phyloP scores from a whole-genome alignment of 2,113 vertebrate genomes.

The Dipodomys stephensi region DNA sequence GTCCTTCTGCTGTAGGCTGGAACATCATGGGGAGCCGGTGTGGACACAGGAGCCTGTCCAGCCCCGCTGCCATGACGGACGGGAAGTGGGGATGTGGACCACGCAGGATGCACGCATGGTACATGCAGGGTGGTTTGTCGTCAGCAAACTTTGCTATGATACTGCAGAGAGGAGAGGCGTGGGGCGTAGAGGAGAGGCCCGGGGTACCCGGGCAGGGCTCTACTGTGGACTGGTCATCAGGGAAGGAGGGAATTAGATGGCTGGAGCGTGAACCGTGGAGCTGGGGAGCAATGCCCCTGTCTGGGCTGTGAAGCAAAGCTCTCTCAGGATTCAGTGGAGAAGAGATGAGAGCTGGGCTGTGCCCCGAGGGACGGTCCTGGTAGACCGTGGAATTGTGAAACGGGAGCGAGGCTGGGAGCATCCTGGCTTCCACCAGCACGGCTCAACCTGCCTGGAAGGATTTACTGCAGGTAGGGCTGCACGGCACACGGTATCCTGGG shows the following conservation, averaged over 20 bases:
- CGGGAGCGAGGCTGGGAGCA: background rate
- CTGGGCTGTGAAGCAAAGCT: background rate
- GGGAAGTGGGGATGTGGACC: background rate
- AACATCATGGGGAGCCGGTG: too few relatives aligned
- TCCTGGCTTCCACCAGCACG: background rate
- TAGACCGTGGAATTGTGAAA: background rate
- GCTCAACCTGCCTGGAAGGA: fast-evolving
- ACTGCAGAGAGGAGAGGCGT: too few relatives aligned
- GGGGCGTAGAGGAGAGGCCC: background rate
- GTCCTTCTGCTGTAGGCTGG: too few relatives aligned
- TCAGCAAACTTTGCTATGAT: background rate
- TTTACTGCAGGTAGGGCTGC: too few relatives aligned
- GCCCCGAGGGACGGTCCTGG: too few relatives aligned
- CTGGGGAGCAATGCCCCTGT: background rate
- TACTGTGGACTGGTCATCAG: background rate
- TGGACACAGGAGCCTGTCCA: background rate
- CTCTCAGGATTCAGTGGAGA: background rate
- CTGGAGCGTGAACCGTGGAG: background rate
- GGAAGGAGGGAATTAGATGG: background rate
- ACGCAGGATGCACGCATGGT: fast-evolving
- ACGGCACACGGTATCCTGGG: background rate
- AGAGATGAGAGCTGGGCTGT: too few relatives aligned
- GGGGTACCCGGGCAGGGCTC: too few relatives aligned
- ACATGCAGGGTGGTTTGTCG: background rate
- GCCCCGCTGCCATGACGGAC: background rate